Conservation (phyloP, 2,888 invertebrate genomes). For the Mesoligia furuncula region DNA sequence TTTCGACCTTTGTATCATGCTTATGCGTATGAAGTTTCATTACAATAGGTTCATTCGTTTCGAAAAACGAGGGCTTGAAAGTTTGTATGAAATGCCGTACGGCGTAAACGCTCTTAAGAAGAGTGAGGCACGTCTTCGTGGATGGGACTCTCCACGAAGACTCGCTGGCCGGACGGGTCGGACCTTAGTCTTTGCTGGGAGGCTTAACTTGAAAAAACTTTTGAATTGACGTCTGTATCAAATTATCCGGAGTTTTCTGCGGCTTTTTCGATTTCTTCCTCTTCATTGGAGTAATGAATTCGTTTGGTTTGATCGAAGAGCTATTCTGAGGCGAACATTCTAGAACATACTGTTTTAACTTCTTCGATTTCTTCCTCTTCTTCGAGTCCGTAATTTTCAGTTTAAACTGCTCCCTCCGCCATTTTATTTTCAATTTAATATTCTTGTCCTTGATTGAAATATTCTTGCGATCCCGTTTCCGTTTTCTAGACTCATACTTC, state of each 20-base stretch:
- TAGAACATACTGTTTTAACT: conserved; percentile 78
- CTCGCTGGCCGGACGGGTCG: too few species aligned
- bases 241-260: conserved; percentile 75
- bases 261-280: conserved; percentile 67
- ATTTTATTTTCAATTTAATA: conserved; percentile 78
- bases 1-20: too few species aligned
- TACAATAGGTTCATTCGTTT: too few species aligned
- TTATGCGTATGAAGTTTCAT: too few species aligned
- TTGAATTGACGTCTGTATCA: conserved; percentile 81
- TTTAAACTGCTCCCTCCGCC: conserved; percentile 71
- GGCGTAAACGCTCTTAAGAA: too few species aligned
- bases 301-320: conserved; percentile 66
- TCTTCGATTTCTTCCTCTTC: conserved; percentile 48
- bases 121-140: too few species aligned
- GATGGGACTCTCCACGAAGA: too few species aligned
- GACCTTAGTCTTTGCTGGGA: conserved; percentile 32
- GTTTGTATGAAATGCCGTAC: too few species aligned
- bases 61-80: too few species aligned
- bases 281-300: conserved; percentile 70
- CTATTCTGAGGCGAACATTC: conserved; percentile 70
- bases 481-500: conserved; percentile 42
- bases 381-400: conserved; percentile 72
- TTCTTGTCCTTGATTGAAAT: conserved; percentile 70
- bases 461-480: conserved; percentile 50
- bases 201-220: conserved; percentile 77